Evolutionary conservation across 2,888 invertebrate species (phyloP).

Genomic region (Drosophila helvetica): DNA sequence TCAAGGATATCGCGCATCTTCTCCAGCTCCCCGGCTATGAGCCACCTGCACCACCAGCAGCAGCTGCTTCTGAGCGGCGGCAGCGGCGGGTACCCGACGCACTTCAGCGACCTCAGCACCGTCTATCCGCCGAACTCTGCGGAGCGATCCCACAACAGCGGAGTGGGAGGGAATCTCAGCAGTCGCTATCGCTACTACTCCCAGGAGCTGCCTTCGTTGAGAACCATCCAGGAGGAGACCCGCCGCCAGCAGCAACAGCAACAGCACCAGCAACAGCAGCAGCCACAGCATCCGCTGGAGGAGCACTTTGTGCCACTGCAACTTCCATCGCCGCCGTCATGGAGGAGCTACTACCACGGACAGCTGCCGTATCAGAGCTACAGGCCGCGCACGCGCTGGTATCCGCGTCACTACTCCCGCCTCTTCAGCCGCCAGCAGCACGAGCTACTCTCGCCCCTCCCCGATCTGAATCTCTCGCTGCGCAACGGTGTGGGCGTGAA

Average conservation of each 20-base stretch:
- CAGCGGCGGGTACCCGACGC: slow-evolving; percentile 77
- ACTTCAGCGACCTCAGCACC: slow-evolving; percentile 94
- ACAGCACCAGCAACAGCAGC: slow-evolving; percentile 23
- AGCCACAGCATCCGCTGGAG: slow-evolving; percentile 40
- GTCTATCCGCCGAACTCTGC: slow-evolving; percentile 92
- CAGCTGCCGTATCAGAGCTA: slow-evolving; percentile 83
- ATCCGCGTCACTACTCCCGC: slow-evolving; percentile 87
- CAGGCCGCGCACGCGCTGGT: slow-evolving; percentile 87
- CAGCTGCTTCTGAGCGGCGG: slow-evolving; percentile 50
- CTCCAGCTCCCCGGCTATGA: slow-evolving; percentile 88
- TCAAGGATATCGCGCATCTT: slow-evolving; percentile 85
- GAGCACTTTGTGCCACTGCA: slow-evolving; percentile 86
- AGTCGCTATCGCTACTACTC: slow-evolving; percentile 86
- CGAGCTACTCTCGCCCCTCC: slow-evolving; percentile 87
- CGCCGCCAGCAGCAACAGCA: slow-evolving; percentile 81
- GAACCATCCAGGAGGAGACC: slow-evolving; percentile 90
- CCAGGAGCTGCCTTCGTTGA: slow-evolving; percentile 89
- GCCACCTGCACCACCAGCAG: slow-evolving; percentile 76
- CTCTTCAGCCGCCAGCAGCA: slow-evolving; percentile 88
- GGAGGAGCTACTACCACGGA: slow-evolving; percentile 84
- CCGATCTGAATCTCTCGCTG: slow-evolving; percentile 84
- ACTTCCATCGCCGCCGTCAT: slow-evolving; percentile 87
- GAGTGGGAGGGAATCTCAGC: slow-evolving; percentile 85
- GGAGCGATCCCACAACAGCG: slow-evolving; percentile 88
- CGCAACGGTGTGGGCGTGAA: slow-evolving; percentile 68